These are phyloP conservation scores for Psilopogon haemacephalus DNA, from an alignment of 2,113 vertebrate genomes.

Conservation along the genomic window DNA sequence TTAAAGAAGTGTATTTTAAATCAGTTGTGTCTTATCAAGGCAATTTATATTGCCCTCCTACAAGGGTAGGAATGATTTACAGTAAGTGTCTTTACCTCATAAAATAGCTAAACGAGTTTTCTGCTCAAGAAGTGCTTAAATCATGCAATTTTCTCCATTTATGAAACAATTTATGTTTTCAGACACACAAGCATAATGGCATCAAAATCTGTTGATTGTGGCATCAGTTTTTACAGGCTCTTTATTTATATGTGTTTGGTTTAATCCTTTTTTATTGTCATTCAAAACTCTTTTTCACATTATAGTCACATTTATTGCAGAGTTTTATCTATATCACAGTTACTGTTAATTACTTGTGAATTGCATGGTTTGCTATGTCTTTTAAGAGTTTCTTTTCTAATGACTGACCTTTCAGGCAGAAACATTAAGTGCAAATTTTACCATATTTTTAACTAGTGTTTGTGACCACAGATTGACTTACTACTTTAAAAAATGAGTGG, in stretches of 20 bases:
- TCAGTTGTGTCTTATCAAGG: slow-evolving; percentile 73
- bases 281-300: slow-evolving; percentile 33
- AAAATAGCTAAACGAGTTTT: slow-evolving; percentile 79
- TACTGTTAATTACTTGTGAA: slow-evolving; percentile 65
- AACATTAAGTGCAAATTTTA: neutral
- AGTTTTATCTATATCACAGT: slow-evolving; percentile 51
- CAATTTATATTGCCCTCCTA: slow-evolving; percentile 76
- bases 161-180: slow-evolving; percentile 66
- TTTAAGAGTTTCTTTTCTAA: slow-evolving; percentile 51
- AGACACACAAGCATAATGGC: slow-evolving; percentile 46
- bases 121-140: slow-evolving; percentile 76
- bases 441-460: neutral
- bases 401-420: slow-evolving; percentile 31
- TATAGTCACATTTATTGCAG: slow-evolving; percentile 46
- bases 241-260: slow-evolving; percentile 68
- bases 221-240: slow-evolving; percentile 20
- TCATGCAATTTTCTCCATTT: slow-evolving; percentile 63
- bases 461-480: neutral
- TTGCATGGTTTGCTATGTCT: slow-evolving; percentile 34
- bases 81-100: slow-evolving; percentile 72
- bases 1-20: slow-evolving; percentile 73
- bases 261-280: slow-evolving; percentile 63
- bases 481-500: neutral
- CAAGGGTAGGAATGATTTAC: slow-evolving; percentile 74
- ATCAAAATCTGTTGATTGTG: slow-evolving; percentile 73